A percentile compares a stretch with the other conserved stretches of the same genome.
Evolutionary conservation across 1,140 invertebrate species (phyloP).

Genomic region (Ceratoteleas bidentatus): DNA sequence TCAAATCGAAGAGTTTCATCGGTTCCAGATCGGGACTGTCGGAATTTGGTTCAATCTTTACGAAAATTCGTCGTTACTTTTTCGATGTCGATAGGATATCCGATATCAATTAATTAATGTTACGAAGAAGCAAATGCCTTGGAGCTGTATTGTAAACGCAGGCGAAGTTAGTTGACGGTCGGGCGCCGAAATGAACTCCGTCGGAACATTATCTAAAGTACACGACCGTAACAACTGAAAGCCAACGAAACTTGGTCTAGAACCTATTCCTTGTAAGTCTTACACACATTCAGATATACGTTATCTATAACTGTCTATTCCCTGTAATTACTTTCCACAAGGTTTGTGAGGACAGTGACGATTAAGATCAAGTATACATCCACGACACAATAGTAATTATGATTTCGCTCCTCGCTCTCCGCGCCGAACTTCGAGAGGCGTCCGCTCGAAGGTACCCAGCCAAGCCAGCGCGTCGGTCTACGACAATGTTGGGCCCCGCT

Average conservation of each 20-base stretch:
- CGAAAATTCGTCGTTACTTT: no score
- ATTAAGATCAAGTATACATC: conserved; percentile 52
- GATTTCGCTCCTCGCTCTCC: conserved; percentile 27
- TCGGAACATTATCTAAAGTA: conserved; percentile 30
- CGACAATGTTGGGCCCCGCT: background rate
- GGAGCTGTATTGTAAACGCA: background rate
- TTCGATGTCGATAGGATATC: no score
- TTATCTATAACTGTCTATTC: conserved; percentile 58
- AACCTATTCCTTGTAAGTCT: conserved; percentile 43
- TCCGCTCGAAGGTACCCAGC: conserved; percentile 8
- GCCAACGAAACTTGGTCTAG: conserved; percentile 42
- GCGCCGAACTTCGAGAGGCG: background rate
- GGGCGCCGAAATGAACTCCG: conserved; percentile 24
- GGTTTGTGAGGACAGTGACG: conserved; percentile 56
- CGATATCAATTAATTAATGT: background rate
- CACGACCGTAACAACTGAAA: conserved; percentile 40
- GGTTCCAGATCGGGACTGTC: no score
- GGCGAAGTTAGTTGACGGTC: background rate
- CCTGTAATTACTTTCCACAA: conserved; percentile 60
- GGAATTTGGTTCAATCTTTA: no score
- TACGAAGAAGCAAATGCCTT: background rate
- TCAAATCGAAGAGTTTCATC: no score
- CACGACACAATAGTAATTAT: conserved; percentile 56
- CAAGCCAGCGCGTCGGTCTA: conserved; percentile 22
- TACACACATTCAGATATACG: conserved; percentile 58